phyloP scores from a whole-genome alignment of 2,113 vertebrate species.

The Microcebus jonahi region DNA sequence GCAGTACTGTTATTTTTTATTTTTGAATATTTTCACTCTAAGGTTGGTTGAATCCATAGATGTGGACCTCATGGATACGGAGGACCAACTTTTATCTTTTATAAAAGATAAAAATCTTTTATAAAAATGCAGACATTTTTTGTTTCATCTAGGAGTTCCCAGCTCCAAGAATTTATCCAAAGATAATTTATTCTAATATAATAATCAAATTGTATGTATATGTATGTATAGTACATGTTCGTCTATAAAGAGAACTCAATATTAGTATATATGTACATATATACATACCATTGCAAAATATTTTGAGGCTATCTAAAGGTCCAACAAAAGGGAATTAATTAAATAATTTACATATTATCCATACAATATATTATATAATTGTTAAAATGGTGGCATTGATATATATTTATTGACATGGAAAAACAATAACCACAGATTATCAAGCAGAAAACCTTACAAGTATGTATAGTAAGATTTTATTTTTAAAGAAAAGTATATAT shows the following conservation, averaged over 20 bases:
- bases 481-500: not conserved
- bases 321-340: not conserved
- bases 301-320: not conserved
- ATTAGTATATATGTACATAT: not conserved
- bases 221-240: not conserved
- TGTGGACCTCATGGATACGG: not conserved
- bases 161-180: constrained; percentile 31
- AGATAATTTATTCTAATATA: constrained; percentile 25
- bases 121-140: not conserved
- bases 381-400: not conserved
- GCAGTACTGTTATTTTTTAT: not conserved
- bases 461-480: not conserved
- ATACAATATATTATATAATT: not conserved
- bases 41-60: not conserved
- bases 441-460: not conserved
- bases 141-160: not conserved
- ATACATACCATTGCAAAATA: not conserved
- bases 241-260: not conserved
- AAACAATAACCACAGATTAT: not conserved
- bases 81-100: not conserved
- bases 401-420: not conserved
- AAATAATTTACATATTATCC: not conserved
- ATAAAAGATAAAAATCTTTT: not conserved
- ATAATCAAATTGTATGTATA: not conserved
- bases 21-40: not conserved